phyloP scores from a whole-genome alignment of 2,888 invertebrate genomes.

The Lithosia quadra region DNA sequence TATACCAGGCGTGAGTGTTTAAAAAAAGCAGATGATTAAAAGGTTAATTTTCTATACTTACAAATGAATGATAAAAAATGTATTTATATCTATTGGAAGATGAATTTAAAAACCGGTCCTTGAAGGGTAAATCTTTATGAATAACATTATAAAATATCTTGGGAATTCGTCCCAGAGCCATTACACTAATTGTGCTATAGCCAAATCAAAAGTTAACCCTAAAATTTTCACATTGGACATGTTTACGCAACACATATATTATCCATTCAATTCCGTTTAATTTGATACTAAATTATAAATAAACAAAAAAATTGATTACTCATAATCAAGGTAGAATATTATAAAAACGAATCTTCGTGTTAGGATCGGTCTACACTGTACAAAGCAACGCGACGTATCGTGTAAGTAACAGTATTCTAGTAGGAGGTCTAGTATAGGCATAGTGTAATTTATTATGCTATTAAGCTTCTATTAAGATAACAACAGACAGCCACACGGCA shows the following conservation, averaged over 20 bases:
- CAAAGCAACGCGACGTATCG: neutral
- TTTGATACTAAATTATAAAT: slow-evolving; percentile 66
- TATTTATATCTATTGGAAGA: neutral
- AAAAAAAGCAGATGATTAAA: too few relatives aligned
- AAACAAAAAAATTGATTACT: slow-evolving; percentile 68
- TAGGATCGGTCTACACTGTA: slow-evolving; percentile 58
- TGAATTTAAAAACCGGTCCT: neutral
- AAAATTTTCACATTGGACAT: slow-evolving; percentile 31
- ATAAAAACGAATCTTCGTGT: slow-evolving; percentile 65
- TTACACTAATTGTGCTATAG: slow-evolving; percentile 16
- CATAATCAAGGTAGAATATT: slow-evolving; percentile 68
- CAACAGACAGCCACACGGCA: neutral
- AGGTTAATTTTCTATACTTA: too few relatives aligned
- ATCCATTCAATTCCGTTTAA: slow-evolving; percentile 54
- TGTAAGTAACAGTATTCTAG: neutral
- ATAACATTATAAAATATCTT: neutral
- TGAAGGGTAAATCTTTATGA: neutral
- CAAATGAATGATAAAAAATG: too few relatives aligned
- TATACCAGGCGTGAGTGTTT: too few relatives aligned
- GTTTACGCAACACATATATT: slow-evolving; percentile 50
- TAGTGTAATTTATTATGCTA: neutral
- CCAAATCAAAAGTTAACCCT: slow-evolving; percentile 27
- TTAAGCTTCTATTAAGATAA: too few relatives aligned
- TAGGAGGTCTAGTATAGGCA: too few relatives aligned
- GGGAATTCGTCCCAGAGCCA: slow-evolving; percentile 1